Evolutionary conservation across 2,888 invertebrate genomes (phyloP).

Genomic region (Odontomyia ornata): DNA sequence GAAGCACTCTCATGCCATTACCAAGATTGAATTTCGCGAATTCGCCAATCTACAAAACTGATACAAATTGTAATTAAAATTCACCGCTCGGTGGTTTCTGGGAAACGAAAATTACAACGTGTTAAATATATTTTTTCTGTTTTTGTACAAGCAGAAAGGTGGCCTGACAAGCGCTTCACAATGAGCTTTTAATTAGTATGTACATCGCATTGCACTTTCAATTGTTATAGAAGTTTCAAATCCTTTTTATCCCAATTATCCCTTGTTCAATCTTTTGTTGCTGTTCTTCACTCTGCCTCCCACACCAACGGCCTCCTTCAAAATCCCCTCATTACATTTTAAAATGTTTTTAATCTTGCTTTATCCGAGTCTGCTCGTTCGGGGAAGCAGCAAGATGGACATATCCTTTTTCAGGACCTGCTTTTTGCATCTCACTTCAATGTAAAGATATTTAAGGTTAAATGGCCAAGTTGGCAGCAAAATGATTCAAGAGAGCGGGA

Average conservation of each 20-base stretch:
- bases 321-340: constrained; percentile 39
- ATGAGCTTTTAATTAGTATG: constrained; percentile 7
- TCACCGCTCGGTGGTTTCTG: too few species aligned
- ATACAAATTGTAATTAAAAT: too few species aligned
- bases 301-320: neutral
- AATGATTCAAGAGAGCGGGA: neutral
- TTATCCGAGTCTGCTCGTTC: neutral
- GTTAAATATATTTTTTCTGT: too few species aligned
- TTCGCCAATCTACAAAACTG: too few species aligned
- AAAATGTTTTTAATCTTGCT: constrained; percentile 33
- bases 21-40: too few species aligned
- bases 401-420: neutral
- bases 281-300: neutral
- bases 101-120: too few species aligned
- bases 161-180: neutral
- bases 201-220: neutral
- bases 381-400: neutral
- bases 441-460: constrained; percentile 10
- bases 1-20: too few species aligned
- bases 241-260: neutral
- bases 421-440: neutral
- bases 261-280: neutral
- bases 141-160: too few species aligned
- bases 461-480: neutral
- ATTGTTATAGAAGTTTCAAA: neutral